phyloP scores from a whole-genome alignment of 1,140 invertebrate species.

The Chymomyza costata region DNA sequence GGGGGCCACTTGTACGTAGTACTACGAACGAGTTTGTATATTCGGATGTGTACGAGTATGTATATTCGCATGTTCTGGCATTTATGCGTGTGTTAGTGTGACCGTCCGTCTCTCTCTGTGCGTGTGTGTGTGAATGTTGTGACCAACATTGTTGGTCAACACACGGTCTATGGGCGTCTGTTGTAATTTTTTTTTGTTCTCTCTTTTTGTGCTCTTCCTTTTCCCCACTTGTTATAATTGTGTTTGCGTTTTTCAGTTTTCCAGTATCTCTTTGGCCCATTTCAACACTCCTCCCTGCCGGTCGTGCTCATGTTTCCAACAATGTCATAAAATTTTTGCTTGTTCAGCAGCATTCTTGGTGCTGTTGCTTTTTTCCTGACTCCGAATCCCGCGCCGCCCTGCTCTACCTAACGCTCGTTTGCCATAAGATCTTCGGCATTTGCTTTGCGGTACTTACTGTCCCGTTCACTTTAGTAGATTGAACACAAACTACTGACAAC shows the following conservation, averaged over 20 bases:
- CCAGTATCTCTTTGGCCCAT: conserved; percentile 2
- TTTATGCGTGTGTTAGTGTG: conserved; percentile 5
- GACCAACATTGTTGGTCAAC: conserved; percentile 68
- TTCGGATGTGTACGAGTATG: neutral
- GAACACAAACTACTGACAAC: conserved; percentile 21
- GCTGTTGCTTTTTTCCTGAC: too few relatives aligned
- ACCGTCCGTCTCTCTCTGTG: neutral
- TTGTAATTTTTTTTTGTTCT: conserved; percentile 4
- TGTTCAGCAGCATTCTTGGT: conserved; percentile 64
- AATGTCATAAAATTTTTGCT: conserved; percentile 71
- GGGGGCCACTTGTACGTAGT: conserved; percentile 33
- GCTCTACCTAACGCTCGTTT: conserved; percentile 4
- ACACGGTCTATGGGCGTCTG: conserved; percentile 38
- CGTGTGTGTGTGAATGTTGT: conserved; percentile 43
- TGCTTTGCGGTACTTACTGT: conserved; percentile 30
- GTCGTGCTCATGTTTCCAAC: too few relatives aligned
- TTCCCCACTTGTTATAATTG: conserved; percentile 69
- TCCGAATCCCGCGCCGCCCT: too few relatives aligned
- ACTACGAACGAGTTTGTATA: too few relatives aligned
- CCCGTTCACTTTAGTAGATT: conserved; percentile 33
- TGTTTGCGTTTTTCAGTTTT: conserved; percentile 67
- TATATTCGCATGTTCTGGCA: conserved; percentile 1
- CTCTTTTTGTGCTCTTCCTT: conserved; percentile 24
- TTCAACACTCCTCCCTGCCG: too few relatives aligned
- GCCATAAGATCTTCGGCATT: conserved; percentile 34